Conservation (phyloP, 2,113 vertebrate species). For the cat (Felis catus) region DNA sequence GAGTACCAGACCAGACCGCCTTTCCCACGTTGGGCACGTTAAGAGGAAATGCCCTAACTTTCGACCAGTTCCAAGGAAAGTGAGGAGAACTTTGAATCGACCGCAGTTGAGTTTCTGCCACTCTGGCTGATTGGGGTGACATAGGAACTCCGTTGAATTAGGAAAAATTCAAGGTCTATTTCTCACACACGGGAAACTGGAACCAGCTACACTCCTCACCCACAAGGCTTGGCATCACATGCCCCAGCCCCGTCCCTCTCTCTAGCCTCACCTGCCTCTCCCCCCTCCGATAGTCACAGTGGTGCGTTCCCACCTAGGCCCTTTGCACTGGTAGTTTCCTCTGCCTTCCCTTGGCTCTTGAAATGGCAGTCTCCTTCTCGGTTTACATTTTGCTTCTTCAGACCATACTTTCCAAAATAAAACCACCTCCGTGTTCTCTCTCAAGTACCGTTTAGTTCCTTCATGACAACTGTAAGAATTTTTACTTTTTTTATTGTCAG, state of each 20-base stretch:
- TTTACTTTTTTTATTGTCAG: not conserved
- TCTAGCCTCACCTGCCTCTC: not conserved
- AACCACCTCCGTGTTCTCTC: not conserved
- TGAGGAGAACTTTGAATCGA: not conserved
- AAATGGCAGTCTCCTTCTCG: not conserved
- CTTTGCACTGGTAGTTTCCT: not conserved
- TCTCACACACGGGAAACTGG: not conserved
- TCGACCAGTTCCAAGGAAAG: not conserved
- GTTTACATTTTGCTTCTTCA: slow-evolving; percentile 19
- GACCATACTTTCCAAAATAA: slow-evolving; percentile 15
- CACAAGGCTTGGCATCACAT: not conserved
- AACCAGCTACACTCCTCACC: not conserved
- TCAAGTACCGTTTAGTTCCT: not conserved
- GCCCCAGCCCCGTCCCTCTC: not conserved
- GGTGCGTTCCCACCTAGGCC: not conserved
- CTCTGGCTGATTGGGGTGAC: not conserved
- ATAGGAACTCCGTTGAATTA: not conserved
- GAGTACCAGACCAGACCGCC: not conserved
- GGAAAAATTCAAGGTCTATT: not conserved
- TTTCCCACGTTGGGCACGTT: not conserved
- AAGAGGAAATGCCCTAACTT: not conserved
- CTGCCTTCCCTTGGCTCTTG: not conserved
- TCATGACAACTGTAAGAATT: not conserved
- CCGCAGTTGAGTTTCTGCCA: not conserved
- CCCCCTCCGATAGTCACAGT: not conserved